Base-by-base conservation (phyloP, 2,113 vertebrate genomes). In the Chiloscyllium plagiosum region DNA sequence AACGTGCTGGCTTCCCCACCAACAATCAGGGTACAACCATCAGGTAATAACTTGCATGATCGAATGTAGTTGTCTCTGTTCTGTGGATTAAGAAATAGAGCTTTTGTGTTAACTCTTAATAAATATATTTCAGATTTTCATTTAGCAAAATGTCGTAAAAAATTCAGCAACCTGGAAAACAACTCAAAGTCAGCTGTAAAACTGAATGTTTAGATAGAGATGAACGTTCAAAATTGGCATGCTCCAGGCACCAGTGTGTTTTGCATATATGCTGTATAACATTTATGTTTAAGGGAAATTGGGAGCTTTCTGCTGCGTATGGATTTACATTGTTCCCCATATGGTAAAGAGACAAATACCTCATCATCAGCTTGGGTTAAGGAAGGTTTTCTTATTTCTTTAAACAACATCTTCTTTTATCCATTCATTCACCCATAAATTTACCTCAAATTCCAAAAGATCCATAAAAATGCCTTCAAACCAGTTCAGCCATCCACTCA, bases 31-130 rank as follows among this genome's bases (percentile, higher is more conserved):
- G 98, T 98, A 96, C 98, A 98, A 96, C 98, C 98, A 96, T 98
- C 98, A 33, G 98, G 98, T 13, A 98, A 97, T 96, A 98, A 96
- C 97, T 98, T 98, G 97, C 98, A 98, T 96, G 98, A 98, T 96
- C 98, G 98, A 97, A 99, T 99, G 97, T 99, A 99, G 98, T 99
- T 99, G 97, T 99, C 99, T 97, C 99, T 98, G 97, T 99, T 99
- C 99, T 99, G 98, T 97, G 96, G 96, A 97, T 97, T 65, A 97
- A 96, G 97, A 96, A 70, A 17, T 20, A 65, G 37, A 66, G 61
- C 6, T n/a, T 37, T 2, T 37, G 19, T 22, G 5, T n/a, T 66
- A 1, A 1, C n/a, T 83, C 37, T 83, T 83, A 20, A 22, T 93
- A 69, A n/a, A 37, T 42, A 72, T 50, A 50, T 72, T 95, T 37